These are phyloP conservation scores for Unio delphinus DNA, from an alignment of 2,888 invertebrate species.

Conservation along the genomic window DNA sequence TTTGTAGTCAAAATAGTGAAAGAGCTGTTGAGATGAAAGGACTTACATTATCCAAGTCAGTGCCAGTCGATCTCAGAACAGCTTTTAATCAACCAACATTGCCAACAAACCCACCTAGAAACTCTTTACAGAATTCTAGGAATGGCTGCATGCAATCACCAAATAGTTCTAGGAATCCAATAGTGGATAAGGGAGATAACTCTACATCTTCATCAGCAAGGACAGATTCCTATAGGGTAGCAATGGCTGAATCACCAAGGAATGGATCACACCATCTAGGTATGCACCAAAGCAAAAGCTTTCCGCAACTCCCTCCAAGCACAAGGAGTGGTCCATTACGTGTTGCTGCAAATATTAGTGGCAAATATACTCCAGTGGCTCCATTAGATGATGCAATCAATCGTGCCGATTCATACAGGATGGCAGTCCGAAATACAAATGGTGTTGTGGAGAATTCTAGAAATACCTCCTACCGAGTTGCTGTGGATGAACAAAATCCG, in stretches of 20 bases:
- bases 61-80: no score
- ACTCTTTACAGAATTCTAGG: no score
- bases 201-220: slow-evolving; percentile 17
- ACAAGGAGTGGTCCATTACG: slow-evolving; percentile 33
- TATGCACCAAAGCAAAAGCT: slow-evolving; percentile 41
- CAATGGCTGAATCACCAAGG: slow-evolving; percentile 31
- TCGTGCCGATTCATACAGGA: slow-evolving; percentile 58
- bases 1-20: no score
- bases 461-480: slow-evolving; percentile 55
- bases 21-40: no score
- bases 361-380: slow-evolving; percentile 4
- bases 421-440: slow-evolving; percentile 54
- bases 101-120: no score
- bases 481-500: slow-evolving; percentile 37
- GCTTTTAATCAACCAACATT: no score
- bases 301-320: slow-evolving; percentile 32
- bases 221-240: slow-evolving; percentile 58
- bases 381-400: slow-evolving; percentile 40
- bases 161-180: slow-evolving; percentile 9
- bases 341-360: slow-evolving; percentile 37
- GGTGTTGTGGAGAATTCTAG: slow-evolving; percentile 35
- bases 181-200: neutral
- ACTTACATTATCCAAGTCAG: no score
- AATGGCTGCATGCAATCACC: slow-evolving; percentile 5
- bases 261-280: slow-evolving; percentile 39